Evolutionary conservation across 1,140 invertebrate species (phyloP).

Genomic region (Watersipora subatra): DNA sequence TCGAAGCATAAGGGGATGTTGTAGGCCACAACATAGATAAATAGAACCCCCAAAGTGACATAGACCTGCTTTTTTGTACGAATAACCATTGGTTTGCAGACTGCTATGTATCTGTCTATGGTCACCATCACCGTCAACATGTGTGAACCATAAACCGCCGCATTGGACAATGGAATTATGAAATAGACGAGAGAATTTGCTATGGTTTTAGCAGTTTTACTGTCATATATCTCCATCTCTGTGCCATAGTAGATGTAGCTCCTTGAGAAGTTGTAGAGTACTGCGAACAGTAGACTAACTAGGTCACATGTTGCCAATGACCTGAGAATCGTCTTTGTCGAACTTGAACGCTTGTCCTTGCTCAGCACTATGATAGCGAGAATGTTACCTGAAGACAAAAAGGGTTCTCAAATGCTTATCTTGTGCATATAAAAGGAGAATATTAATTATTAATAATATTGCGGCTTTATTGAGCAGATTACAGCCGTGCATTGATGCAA

Average conservation of each 20-base stretch:
- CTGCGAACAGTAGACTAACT: background rate
- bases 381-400: background rate
- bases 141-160: background rate
- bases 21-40: background rate
- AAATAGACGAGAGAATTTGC: background rate
- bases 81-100: constrained; percentile 7
- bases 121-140: background rate
- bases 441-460: too few species aligned
- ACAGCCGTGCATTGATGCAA: too few species aligned
- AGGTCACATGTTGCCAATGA: background rate
- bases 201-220: background rate
- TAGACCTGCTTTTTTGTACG: background rate
- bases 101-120: background rate
- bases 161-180: background rate
- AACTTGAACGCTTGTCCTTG: background rate
- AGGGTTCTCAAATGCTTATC: too few species aligned
- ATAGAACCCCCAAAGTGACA: background rate
- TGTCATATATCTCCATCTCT: background rate
- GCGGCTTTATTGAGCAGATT: too few species aligned
- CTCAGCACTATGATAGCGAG: background rate
- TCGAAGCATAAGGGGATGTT: background rate
- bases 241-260: background rate
- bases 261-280: background rate
- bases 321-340: background rate
- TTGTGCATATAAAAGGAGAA: too few species aligned